phyloP scores from a whole-genome alignment of 2,113 vertebrate genomes.

The Diphyllodes magnificus region DNA sequence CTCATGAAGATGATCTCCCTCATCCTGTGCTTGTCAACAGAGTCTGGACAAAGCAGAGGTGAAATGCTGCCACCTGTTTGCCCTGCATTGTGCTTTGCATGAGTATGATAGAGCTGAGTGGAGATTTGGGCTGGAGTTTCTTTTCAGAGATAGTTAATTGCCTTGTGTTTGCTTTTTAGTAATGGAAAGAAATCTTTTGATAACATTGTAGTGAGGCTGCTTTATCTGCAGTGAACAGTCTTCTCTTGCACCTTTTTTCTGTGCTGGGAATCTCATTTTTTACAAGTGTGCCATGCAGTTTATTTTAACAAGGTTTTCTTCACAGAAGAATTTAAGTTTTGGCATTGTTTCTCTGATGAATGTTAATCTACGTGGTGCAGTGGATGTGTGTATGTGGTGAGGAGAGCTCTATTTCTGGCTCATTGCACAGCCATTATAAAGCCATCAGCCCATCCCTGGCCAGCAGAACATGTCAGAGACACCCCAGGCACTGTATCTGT shows the following conservation, averaged over 20 bases:
- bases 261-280: neutral
- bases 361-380: neutral
- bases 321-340: neutral
- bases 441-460: neutral
- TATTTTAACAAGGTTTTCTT: neutral
- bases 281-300: neutral
- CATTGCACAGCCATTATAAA: neutral
- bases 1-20: neutral
- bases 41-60: neutral
- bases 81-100: fast-evolving
- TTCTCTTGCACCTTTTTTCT: neutral
- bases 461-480: fast-evolving
- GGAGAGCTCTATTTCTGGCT: neutral
- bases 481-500: neutral
- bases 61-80: fast-evolving
- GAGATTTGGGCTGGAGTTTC: neutral
- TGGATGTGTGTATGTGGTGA: neutral
- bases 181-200: neutral
- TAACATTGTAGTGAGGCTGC: neutral
- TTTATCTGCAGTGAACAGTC: neutral
- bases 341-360: neutral
- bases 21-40: neutral
- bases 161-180: neutral
- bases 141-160: neutral
- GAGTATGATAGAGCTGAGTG: neutral